Evolutionary conservation across 2,797 vertebrate genomes (phyloP).

Genomic region (Rhabdomys pumilio): DNA sequence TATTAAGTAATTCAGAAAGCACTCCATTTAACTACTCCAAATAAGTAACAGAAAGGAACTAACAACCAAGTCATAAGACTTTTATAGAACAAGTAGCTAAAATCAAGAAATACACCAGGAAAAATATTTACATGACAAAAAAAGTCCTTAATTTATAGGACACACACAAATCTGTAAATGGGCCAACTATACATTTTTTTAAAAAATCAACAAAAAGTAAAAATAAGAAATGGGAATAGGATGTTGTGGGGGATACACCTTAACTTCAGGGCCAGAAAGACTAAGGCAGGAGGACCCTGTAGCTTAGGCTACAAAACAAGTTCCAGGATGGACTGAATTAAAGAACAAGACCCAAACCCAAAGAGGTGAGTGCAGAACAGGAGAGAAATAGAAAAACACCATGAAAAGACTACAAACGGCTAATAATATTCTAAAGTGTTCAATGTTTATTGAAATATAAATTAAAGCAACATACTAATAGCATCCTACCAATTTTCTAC

Average conservation of each 20-base stretch:
- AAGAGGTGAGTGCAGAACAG: neutral
- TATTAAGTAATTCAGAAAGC: neutral
- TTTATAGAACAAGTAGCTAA: neutral
- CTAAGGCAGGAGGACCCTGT: neutral
- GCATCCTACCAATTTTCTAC: neutral
- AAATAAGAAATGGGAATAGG: neutral
- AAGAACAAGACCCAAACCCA: neutral
- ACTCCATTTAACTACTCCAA: slow-evolving; percentile 21
- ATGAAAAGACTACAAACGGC: slow-evolving; percentile 8
- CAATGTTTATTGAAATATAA: slow-evolving; percentile 39
- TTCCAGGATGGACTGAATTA: neutral
- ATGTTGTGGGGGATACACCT: neutral
- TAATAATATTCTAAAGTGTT: slow-evolving; percentile 37
- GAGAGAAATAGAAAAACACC: neutral
- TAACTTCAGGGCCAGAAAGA: no score
- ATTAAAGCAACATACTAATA: neutral
- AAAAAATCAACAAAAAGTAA: slow-evolving; percentile 57
- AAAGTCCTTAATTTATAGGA: slow-evolving; percentile 36
- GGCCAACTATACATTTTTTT: neutral
- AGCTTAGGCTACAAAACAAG: neutral
- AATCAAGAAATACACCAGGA: slow-evolving; percentile 42
- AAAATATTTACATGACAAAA: slow-evolving; percentile 28
- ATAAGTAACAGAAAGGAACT: slow-evolving; percentile 21
- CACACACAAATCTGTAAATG: slow-evolving; percentile 29
- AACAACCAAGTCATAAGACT: slow-evolving; percentile 41